Evolutionary conservation across 2,797 vertebrate genomes (phyloP), one percentile per base, ranked within the genome.

Genomic region (Crax fasciolata): DNA sequence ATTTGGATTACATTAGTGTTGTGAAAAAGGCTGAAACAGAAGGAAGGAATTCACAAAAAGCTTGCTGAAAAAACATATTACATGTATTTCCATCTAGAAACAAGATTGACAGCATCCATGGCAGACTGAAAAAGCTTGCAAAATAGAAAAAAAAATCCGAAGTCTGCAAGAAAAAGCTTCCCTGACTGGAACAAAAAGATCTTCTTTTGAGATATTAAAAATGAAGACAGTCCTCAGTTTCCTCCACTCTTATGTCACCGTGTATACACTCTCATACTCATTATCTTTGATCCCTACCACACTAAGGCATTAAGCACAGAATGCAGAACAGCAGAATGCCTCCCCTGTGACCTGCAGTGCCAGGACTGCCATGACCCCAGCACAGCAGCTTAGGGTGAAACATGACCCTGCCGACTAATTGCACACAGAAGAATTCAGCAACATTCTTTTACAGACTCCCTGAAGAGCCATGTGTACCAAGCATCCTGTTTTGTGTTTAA

Each of bases 351-450:
- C 13, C 20, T 59, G 52, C 32, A 38, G 61, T 57, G 32, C 59
- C 41, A n/a, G 46, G 17, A 11, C 41, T 55, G 39, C 25, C 39
- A 1, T 9, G 32, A 3, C 35, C 61, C 35, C 21, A 2, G 0
- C 12, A 10, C 0, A 21, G 59, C 30, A 55, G 43, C 49, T 3
- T 5, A 11, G 13, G 20, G 14, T 6, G 32, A 74, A 62, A 41
- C 2, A 2, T 0, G 38, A 52, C 52, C 38, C 24, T 72, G 1
- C 13, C 3, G 10, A 46, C n/a, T 41, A 30, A 5, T 5, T 6
- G 19, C 14, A n/a, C 9, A 13, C 28, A 27, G 24, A n/a, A 35
- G 19, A 90, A 21, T 25, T 43, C 12, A 13, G 81, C 0, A 1
- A 17, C 4, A 1, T 15, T 28, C 28, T 44, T 12, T 21, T 21